Percentiles rank a stretch among this genome's conserved stretches.
phyloP scores from a whole-genome alignment of 1,140 invertebrate species.

The Drosophila kepulauana region DNA sequence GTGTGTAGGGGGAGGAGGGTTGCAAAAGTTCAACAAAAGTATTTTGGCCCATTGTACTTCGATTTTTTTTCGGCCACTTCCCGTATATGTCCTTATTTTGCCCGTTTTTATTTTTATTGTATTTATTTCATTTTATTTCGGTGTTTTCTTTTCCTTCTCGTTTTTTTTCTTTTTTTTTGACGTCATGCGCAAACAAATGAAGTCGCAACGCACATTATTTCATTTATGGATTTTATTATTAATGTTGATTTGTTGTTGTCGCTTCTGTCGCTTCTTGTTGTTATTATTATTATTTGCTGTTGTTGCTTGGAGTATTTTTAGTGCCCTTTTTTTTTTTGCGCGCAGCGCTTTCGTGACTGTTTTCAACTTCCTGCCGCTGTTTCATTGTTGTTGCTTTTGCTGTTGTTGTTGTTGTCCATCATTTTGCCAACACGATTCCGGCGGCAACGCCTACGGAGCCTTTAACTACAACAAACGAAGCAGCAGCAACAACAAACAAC shows the following conservation, averaged over 20 bases:
- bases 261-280: slow-evolving; percentile 12
- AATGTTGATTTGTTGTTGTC: slow-evolving; percentile 66
- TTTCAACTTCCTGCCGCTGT: slow-evolving; percentile 70
- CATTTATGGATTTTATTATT: slow-evolving; percentile 82
- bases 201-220: slow-evolving; percentile 72
- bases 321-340: slow-evolving; percentile 63
- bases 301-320: slow-evolving; percentile 64
- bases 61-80: slow-evolving; percentile 47
- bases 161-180: slow-evolving; percentile 55
- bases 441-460: slow-evolving; percentile 72
- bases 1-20: background rate
- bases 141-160: slow-evolving; percentile 9
- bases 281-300: slow-evolving; percentile 23
- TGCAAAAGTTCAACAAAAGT: slow-evolving; percentile 44
- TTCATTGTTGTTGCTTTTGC: slow-evolving; percentile 5
- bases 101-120: slow-evolving; percentile 22
- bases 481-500: slow-evolving; percentile 29
- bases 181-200: slow-evolving; percentile 76
- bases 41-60: slow-evolving; percentile 47
- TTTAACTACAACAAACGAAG: slow-evolving; percentile 25
- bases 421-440: slow-evolving; percentile 79
- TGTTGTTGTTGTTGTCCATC: slow-evolving; percentile 68
- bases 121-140: slow-evolving; percentile 22
- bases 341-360: slow-evolving; percentile 70
- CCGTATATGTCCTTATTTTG: slow-evolving; percentile 23